Conservation (phyloP, 2,888 invertebrate genomes). For the Lampropteryx suffumata region DNA sequence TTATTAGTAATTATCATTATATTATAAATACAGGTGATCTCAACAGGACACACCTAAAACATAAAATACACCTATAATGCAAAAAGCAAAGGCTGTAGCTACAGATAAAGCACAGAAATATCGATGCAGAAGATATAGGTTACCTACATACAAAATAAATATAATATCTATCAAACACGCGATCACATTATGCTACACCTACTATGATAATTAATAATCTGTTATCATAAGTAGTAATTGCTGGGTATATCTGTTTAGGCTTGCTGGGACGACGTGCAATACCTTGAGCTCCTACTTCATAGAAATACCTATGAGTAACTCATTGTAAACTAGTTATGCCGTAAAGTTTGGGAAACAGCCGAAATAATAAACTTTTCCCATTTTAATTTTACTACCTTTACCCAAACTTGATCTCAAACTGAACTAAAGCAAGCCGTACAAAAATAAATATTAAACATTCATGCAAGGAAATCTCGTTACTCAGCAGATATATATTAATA, state of each 20-base stretch:
- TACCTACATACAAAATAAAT: not conserved
- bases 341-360: not conserved
- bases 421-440: constrained; percentile 37
- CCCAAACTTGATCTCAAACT: constrained; percentile 20
- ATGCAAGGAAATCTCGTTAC: constrained; percentile 83
- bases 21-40: not conserved
- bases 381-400: constrained; percentile 17
- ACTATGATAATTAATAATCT: too few relatives aligned
- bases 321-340: constrained; percentile 1
- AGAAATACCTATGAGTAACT: not conserved
- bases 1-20: constrained; percentile 17
- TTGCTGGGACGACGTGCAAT: constrained; percentile 5
- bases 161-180: constrained; percentile 1
- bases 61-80: constrained; percentile 10
- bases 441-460: constrained; percentile 56
- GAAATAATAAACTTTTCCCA: not conserved
- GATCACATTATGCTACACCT: constrained; percentile 6
- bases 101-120: constrained; percentile 31
- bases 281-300: constrained; percentile 13
- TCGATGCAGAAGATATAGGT: constrained; percentile 21
- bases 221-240: not conserved
- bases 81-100: constrained; percentile 30
- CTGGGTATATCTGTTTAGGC: constrained; percentile 3
- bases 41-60: not conserved
- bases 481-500: constrained; percentile 51